phyloP scores from a whole-genome alignment of 35 echinoderm and acorn worm species.

The Apostichopus californicus region DNA sequence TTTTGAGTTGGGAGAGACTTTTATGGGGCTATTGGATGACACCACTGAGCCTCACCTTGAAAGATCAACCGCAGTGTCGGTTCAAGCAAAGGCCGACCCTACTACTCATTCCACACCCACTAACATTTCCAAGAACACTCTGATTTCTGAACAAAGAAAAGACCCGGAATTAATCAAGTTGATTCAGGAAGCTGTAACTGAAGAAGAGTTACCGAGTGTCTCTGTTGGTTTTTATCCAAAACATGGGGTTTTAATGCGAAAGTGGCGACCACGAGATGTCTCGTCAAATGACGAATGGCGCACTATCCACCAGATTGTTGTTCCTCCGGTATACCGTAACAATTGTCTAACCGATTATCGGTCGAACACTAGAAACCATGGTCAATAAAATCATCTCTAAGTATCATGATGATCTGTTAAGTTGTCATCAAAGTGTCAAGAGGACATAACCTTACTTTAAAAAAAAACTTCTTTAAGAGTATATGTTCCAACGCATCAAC shows the following conservation, averaged over 20 bases:
- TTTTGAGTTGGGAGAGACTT: not conserved
- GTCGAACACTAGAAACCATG: too few species aligned
- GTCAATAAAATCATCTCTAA: too few species aligned
- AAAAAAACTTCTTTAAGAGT: too few species aligned
- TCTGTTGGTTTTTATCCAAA: slow-evolving; percentile 62
- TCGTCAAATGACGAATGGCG: slow-evolving; percentile 58
- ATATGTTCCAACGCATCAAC: too few species aligned
- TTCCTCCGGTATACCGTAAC: slow-evolving; percentile 47
- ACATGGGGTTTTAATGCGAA: slow-evolving; percentile 72
- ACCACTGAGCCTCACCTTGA: not conserved
- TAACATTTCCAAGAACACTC: not conserved
- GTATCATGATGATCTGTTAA: too few species aligned
- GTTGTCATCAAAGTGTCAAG: too few species aligned
- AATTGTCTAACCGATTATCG: too few species aligned
- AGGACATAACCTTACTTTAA: too few species aligned
- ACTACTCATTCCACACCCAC: not conserved
- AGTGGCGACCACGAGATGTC: slow-evolving; percentile 59
- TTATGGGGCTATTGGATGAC: not conserved
- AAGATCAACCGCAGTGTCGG: not conserved
- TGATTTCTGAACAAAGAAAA: slow-evolving; percentile 18
- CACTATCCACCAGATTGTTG: slow-evolving; percentile 58
- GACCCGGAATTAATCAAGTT: slow-evolving; percentile 6
- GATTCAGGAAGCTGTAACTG: slow-evolving; percentile 4
- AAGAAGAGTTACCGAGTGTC: slow-evolving; percentile 4
- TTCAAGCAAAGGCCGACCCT: not conserved